Percentiles rank a stretch among this genome's conserved stretches.
Conservation (phyloP, 1,140 invertebrate genomes). For the Leptestheria dahalacensis region DNA sequence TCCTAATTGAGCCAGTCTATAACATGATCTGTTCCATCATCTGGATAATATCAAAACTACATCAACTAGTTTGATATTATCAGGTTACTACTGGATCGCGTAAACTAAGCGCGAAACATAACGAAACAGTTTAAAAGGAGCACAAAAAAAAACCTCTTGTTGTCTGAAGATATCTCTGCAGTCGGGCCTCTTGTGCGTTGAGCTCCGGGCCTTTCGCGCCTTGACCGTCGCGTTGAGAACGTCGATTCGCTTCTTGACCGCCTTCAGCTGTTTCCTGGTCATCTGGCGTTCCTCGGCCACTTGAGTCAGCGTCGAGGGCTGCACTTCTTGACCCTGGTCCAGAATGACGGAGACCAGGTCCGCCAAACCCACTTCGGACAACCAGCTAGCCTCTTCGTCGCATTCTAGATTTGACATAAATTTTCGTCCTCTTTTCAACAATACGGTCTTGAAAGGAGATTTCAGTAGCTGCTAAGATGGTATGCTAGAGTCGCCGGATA, state of each 20-base stretch:
- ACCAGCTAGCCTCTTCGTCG: slow-evolving; percentile 3
- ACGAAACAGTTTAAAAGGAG: too few species aligned
- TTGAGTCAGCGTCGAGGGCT: not conserved
- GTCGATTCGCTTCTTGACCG: not conserved
- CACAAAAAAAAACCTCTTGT: slow-evolving; percentile 1
- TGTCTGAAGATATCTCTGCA: slow-evolving; percentile 5
- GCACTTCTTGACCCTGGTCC: not conserved
- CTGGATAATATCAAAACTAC: too few species aligned
- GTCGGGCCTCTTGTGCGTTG: slow-evolving; percentile 5
- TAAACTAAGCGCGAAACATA: too few species aligned
- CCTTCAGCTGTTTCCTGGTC: slow-evolving; percentile 1
- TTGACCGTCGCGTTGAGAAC: not conserved
- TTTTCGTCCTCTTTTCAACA: not conserved
- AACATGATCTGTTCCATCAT: too few species aligned
- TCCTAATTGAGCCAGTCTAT: too few species aligned
- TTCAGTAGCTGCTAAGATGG: too few species aligned
- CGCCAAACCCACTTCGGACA: not conserved
- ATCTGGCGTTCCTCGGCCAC: not conserved
- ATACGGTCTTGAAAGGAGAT: too few species aligned
- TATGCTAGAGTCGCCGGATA: too few species aligned
- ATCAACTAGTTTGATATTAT: too few species aligned
- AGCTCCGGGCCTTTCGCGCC: not conserved
- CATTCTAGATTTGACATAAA: too few species aligned
- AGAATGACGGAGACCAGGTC: not conserved
- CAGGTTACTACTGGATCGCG: too few species aligned